Base-by-base conservation (phyloP, 64 coral and sea anemone species). In the Stichodactyla helianthus region DNA sequence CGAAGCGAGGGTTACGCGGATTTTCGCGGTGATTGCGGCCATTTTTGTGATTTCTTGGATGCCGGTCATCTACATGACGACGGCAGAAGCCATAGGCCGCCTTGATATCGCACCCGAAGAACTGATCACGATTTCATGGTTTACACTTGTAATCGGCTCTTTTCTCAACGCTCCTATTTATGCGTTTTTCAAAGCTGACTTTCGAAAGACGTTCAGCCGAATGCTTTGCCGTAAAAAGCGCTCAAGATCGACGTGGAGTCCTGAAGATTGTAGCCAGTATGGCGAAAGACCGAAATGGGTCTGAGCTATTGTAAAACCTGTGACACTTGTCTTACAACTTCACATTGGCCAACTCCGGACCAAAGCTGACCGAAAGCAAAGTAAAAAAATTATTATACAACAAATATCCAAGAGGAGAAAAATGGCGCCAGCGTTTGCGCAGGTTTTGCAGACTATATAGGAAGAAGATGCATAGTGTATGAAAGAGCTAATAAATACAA, bases 31-130 rank as follows among this genome's bases (percentile, higher is more conserved):
- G n/a, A 86, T 91, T 44, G 76, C 79, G 19, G 77, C 86, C 1
- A 91, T 91, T 79, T 91, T 91, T 82, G 84, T 82, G 1, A 25
- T 91, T 44, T 83, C 77, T 51, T 91, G 90, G 90, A 61, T 91
- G 44, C 90, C 90, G 2, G 58, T 91, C 11, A 78, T 86, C 15
- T 91, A 87, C 61, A 91, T 91, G 85, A 91, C 90, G 8, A 87
- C 84, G 7, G 85, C 71, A 4, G n/a, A 87, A 20, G 90, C 85
- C 15, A 82, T 91, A 18, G 59, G 64, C 17, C 84, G 62, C 18
- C 51, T 44, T 2, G 90, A 91, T 0, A 76, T 91, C 8, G 86
- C 70, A 26, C 90, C 90, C 0, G n/a, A 74, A 1, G 20, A 63
- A 82, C 79, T 91, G 14, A 22, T 52, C 5, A 83, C 51, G 14